Evolutionary conservation across 1,140 invertebrate species (phyloP), one percentile per base, ranked within the genome.

Genomic region (Thrips palmi): DNA sequence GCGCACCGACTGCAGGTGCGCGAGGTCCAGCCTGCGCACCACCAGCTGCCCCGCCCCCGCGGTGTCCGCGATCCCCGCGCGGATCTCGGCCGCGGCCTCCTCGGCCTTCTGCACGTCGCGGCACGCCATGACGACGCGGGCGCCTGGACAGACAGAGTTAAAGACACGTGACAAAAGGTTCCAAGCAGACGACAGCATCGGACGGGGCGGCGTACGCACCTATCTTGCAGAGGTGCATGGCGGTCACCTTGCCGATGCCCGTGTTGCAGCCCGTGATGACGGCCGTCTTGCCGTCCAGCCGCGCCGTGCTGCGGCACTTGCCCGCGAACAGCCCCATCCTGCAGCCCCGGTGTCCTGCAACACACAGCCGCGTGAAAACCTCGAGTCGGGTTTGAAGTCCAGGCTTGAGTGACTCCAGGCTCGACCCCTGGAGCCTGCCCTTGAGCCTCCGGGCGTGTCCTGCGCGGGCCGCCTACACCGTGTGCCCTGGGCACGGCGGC

Each of bases 211-310:
- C n/a, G 11, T 29, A 39, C 24, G 55, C 60, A 58, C 79, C 77
- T 57, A 80, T 60, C 49, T 65, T 68, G 22, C 77, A 81, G 46
- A 87, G 61, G 52, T 85, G 77, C 33, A 68, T 50, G 0, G 72
- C 84, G 10, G 85, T 85, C 55, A 80, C 77, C 60, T 83, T 86
- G 6, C 89, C 89, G 46, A 93, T 89, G 7, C 89, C 89, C 17
- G 77, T 75, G 52, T 89, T 93, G 24, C 76, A 78, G n/a, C 88
- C 88, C 1, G 83, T 88, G 38, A 89, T 65, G 18, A 89, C 60
- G 3, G 74, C 74, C 1, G 77, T 80, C 60, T 84, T 84, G 1
- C 77, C 78, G 33, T 70, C 63, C n/a, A 77, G 57, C 27, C 70
- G 62, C 7, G 52, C 62, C 20, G 58, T 62, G 40, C 68, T 73